Percentiles rank a stretch among this genome's conserved stretches.
Evolutionary conservation across 1,140 invertebrate species (phyloP).

Genomic region (Caenorhabditis remanei): DNA sequence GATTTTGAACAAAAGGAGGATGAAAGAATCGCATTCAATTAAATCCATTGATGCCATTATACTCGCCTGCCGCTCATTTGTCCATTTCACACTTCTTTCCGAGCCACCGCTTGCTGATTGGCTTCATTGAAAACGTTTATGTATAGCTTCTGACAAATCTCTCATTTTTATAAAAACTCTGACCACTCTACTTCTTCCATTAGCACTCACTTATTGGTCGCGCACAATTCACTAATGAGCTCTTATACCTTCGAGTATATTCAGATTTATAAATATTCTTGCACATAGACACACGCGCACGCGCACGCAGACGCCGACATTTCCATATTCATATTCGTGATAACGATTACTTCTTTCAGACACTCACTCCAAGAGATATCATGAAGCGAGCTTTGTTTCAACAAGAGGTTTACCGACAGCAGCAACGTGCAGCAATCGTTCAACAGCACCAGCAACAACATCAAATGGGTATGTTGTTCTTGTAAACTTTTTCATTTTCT

Average conservation of each 20-base stretch:
- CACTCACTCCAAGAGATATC: not conserved
- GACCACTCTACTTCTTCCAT: not conserved
- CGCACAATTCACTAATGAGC: constrained; percentile 18
- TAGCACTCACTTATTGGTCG: constrained; percentile 20
- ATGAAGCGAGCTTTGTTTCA: constrained; percentile 1
- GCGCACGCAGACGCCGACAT: not conserved
- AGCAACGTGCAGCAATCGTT: not conserved
- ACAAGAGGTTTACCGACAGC: not conserved
- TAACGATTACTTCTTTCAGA: not conserved
- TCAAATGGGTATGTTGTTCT: constrained; percentile 41
- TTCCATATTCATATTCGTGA: not conserved
- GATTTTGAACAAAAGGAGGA: not conserved
- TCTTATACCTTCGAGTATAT: not conserved
- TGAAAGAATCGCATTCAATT: not conserved
- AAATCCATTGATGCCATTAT: not conserved
- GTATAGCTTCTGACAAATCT: not conserved
- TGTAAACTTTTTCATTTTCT: not conserved
- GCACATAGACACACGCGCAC: not conserved
- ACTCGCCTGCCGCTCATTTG: not conserved
- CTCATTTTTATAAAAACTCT: not conserved
- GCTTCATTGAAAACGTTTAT: constrained; percentile 26
- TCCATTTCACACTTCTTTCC: not conserved
- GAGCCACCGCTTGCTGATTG: not conserved
- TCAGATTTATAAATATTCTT: not conserved
- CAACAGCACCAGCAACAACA: constrained; percentile 29